Conservation (phyloP, 2,797 vertebrate genomes). For the Cichlasoma orientale region DNA sequence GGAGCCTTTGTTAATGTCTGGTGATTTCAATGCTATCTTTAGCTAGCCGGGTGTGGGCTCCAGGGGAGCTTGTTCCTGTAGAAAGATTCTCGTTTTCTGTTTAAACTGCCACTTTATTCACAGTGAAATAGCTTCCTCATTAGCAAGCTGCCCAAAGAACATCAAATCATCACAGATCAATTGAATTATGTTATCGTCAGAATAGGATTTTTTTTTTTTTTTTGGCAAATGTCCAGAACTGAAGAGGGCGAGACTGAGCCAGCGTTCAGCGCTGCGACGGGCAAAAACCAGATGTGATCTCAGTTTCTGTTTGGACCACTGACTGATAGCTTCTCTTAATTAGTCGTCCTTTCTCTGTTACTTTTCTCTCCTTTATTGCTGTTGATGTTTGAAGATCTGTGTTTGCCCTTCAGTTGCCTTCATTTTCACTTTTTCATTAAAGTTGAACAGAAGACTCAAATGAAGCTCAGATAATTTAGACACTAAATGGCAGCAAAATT, state of each 20-base stretch:
- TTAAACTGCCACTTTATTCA: conserved; percentile 19
- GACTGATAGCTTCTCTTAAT: conserved; percentile 33
- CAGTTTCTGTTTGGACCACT: background rate
- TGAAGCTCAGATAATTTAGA: conserved; percentile 5
- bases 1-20: conserved; percentile 31
- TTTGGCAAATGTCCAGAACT: conserved; percentile 18
- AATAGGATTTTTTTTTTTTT: conserved; percentile 35
- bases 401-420: conserved; percentile 25
- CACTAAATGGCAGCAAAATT: conserved; percentile 11
- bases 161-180: conserved; percentile 37
- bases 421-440: conserved; percentile 20
- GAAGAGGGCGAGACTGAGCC: conserved; percentile 9
- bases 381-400: conserved; percentile 38
- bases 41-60: background rate
- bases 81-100: conserved; percentile 29
- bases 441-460: conserved; percentile 18
- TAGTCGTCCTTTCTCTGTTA: background rate
- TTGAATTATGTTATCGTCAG: conserved; percentile 25
- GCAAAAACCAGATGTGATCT: conserved; percentile 24
- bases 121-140: conserved; percentile 30
- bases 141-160: conserved; percentile 22
- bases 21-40: conserved; percentile 47
- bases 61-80: background rate
- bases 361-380: conserved; percentile 31
- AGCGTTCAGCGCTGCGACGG: background rate